Percentiles rank a stretch among this genome's conserved stretches.
Conservation (phyloP, 2,888 invertebrate genomes). For the Vannuccia rotundouncinata region DNA sequence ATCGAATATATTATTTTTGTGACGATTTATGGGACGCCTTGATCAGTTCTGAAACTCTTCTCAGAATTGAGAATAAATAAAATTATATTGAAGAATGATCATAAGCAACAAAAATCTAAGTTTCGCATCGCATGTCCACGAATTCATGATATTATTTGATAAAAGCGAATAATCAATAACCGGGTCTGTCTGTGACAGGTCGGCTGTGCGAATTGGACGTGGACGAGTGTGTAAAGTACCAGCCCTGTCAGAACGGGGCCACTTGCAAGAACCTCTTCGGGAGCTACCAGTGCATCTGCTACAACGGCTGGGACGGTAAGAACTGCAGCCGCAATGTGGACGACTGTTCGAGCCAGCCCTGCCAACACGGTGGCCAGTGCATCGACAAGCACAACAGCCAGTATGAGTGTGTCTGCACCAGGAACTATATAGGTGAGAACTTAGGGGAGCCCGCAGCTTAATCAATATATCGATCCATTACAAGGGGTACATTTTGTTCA, state of each 20-base stretch:
- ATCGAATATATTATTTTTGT: no score
- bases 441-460: not conserved
- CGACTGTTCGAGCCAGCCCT: constrained; percentile 34
- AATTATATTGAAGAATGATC: no score
- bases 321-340: constrained; percentile 20
- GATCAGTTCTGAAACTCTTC: no score
- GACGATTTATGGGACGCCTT: no score
- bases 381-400: not conserved
- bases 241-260: constrained; percentile 32
- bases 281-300: constrained; percentile 32
- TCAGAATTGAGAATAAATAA: no score
- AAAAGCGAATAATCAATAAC: no score
- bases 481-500: no score
- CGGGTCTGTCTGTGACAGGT: no score
- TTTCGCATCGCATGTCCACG: no score
- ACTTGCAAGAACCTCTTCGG: constrained; percentile 21
- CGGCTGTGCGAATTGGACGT: constrained; percentile 30
- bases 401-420: constrained; percentile 13
- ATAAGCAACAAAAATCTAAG: no score
- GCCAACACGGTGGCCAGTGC: constrained; percentile 31
- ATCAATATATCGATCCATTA: no score
- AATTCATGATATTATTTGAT: no score
- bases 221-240: constrained; percentile 30
- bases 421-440: not conserved
- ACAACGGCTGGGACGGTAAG: constrained; percentile 28